Base-by-base conservation (phyloP, 1,140 invertebrate genomes). In the Dufourea novaeangliae region DNA sequence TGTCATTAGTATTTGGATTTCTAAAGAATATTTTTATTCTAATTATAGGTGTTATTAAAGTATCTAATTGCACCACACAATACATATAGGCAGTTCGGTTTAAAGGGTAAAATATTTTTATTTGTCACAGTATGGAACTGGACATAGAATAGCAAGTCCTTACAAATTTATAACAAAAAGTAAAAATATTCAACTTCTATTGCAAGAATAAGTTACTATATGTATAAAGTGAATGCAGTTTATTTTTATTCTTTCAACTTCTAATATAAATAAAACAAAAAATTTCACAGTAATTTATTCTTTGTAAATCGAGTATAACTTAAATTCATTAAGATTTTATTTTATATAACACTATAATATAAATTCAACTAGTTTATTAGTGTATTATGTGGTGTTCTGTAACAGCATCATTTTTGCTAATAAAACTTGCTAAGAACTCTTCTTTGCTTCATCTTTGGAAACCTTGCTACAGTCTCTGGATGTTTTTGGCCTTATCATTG, bases 401-500 rank as follows among this genome's bases (percentile, higher is more conserved):
- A 75, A 46, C 64, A 69, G 44, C 27, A 62, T 77, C 39, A 73
- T 64, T 78, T 83, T 74, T 46, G 66, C 57, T 20, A 71, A 57
- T 20, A 75, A n/a, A 32, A 70, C 37, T 52, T 41, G 44, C 62
- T 84, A 84, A 66, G 61, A 39, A 50, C 22, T 78, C 54, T 66
- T 78, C 44, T 32, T 84, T 59, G 32, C 68, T 68, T 71, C 81
- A 52, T 44, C 12, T 66, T 41, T 63, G 27, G 54, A 20, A 57
- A 57, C 17, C 14, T 78, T 66, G 25, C 7, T 75, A 54, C 62
- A 76, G 29, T 50, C 79, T 83, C 25, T 29, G 39, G 66, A 37
- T 25, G 80, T 86, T 34, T 63, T 75, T 73, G 85, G 75, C 25
- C 54, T 76, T 52, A 91, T 52, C 20, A 88, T 79, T 29, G 87